phyloP scores from a whole-genome alignment of 1,140 invertebrate species.

The Trissolcus basalis region DNA sequence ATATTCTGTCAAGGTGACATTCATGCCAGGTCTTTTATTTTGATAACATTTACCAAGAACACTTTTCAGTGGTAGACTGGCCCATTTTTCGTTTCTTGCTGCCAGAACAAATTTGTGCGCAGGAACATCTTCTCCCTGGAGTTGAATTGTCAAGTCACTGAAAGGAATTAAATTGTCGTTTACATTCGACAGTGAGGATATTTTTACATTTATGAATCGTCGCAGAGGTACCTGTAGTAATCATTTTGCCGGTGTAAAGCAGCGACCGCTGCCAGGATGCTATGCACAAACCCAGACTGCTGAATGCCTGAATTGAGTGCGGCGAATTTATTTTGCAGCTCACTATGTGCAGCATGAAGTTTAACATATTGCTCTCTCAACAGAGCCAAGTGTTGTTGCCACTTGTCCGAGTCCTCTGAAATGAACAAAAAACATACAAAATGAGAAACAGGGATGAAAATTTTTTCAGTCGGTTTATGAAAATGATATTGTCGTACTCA shows the following conservation, averaged over 20 bases:
- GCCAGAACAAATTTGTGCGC: constrained; percentile 93
- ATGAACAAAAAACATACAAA: constrained; percentile 9
- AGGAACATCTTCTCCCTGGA: constrained; percentile 83
- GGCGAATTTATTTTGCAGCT: constrained; percentile 90
- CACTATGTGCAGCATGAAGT: constrained; percentile 87
- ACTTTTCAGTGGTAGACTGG: constrained; percentile 80
- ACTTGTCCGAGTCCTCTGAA: constrained; percentile 77
- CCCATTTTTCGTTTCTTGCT: constrained; percentile 87
- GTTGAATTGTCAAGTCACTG: constrained; percentile 84
- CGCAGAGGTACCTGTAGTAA: constrained; percentile 79
- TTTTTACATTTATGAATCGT: too few relatives aligned
- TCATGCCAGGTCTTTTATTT: too few relatives aligned
- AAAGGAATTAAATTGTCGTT: constrained; percentile 46
- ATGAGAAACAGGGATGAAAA: too few relatives aligned
- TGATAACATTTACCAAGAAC: constrained; percentile 81
- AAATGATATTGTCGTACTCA: constrained; percentile 9
- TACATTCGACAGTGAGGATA: too few relatives aligned
- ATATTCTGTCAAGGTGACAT: too few relatives aligned
- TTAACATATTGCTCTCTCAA: constrained; percentile 94
- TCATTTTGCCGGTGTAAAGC: constrained; percentile 86
- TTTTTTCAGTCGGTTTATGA: too few relatives aligned
- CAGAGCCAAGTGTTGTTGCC: constrained; percentile 90
- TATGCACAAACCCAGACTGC: constrained; percentile 86
- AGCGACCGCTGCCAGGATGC: constrained; percentile 87
- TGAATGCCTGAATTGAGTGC: constrained; percentile 80